Evolutionary conservation across 2,888 invertebrate species (phyloP), one percentile per base, ranked within the genome.

Genomic region (Mellilla xanthometata): DNA sequence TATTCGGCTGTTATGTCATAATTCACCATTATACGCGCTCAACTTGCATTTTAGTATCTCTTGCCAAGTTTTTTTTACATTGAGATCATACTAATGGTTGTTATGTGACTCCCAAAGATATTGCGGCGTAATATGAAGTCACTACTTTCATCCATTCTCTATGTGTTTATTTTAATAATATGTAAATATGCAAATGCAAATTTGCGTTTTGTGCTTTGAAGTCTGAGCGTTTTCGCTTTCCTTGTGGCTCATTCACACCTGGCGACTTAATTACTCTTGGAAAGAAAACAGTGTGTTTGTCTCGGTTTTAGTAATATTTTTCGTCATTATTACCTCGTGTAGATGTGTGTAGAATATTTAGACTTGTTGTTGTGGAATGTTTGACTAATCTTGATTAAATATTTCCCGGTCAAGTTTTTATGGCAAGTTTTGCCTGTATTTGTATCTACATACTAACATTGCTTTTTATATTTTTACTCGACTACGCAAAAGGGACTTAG

Each of bases 1-100:
- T 39, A n/a, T 39, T 33, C 13, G 19, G 38, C 30, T 24, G 12
- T 11, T 33, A 23, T 47, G 30, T 31, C 11, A 26, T 27, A 36
- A 34, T 27, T 12, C 15, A 12, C 8, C 15, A 35, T 39, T 26
- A 13, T 13, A n/a, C 12, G 30, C 26, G 23, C 30, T 22, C 35
- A 6, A 19, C 23, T 23, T 35, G 40, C 48, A 42, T 49, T 36
- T 11, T 35, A 22, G 38, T 26, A 35, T 27, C 10, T 27, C 30
- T 44, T 46, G 52, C 50, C 50, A 56, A 53, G 47, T 40, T 47
- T 51, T 47, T 44, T 44, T 52, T 13, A 46, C 48, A 38, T 39
- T 29, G 9, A 26, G 23, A 38, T 48, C 38, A 51, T 46, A 46
- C 38, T 43, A 35, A 51, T 42, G 39, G 36, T 27, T 42, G n/a